Base-by-base conservation (phyloP, 2,797 vertebrate genomes). In the Allobates femoralis region DNA sequence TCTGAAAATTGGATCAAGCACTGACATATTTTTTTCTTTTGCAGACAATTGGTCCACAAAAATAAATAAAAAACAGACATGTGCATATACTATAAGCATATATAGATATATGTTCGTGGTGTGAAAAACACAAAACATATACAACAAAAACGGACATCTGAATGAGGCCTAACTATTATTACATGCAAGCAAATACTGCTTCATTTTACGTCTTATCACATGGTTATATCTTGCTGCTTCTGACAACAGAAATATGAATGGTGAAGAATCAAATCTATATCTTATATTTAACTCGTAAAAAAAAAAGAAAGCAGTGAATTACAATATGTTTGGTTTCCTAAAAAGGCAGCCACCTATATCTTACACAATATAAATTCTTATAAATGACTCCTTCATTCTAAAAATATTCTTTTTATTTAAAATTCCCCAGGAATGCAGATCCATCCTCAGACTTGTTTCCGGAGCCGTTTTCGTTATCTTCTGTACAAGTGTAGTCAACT, bases 401-500 rank as follows among this genome's bases (percentile, higher is more conserved):
- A 51, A 30, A 46, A 3, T 53, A 37, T 74, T 74, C 1, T 37
- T 46, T 71, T 66, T 88, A 88, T 79, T 75, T 16, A 28, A 0
- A 28, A 85, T 83, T 1, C 81, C 90, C 83, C 60, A 28, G 26
- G 50, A 26, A 88, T 37, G 91, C 89, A 0, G 92, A 94, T 2
- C 91, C 93, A 0, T 90, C 81, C 16, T 87, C 86, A 30, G 86
- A 14, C 0, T 89, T 93, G 28, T 34, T 78, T 64, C 91, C 94
- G 0, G 95, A 94, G 0, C 82, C 92, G n/a, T 90, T 89, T 0
- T 90, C 88, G 0, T 58, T 84, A 2, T 74, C 1, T 0, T 90
- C 2, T 2, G 79, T 62, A 41, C 95, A 95, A 18, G 84, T 88
- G 46, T 94, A 91, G 51, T 93, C 93, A 78, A 94, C 92, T 41